Evolutionary conservation across 2,113 vertebrate genomes (phyloP).

Genomic region (Anser cygnoides): DNA sequence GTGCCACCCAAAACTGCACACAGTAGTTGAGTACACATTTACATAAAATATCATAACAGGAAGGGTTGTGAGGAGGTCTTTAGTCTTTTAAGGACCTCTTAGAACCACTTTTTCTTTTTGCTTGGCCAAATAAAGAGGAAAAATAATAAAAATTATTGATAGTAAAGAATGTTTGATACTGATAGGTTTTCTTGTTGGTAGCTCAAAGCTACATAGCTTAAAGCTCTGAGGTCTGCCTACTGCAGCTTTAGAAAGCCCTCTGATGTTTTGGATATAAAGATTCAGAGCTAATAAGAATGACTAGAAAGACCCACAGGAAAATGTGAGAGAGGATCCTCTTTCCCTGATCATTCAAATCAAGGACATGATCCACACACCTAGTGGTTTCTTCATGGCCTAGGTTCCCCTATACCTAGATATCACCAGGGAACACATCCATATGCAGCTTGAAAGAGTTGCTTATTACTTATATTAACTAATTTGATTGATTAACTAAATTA

Average conservation of each 20-base stretch:
- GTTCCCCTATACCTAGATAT: not conserved
- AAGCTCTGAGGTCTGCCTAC: not conserved
- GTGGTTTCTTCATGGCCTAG: not conserved
- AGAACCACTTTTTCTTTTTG: not conserved
- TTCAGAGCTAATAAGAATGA: not conserved
- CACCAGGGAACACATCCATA: not conserved
- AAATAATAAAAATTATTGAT: not conserved
- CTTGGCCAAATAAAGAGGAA: not conserved
- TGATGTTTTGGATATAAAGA: not conserved
- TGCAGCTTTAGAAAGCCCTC: not conserved
- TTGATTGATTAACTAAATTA: not conserved
- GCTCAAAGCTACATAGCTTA: not conserved
- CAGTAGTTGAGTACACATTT: not conserved
- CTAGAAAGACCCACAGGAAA: not conserved
- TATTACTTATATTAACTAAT: not conserved
- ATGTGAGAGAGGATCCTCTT: not conserved
- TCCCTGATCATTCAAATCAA: not conserved
- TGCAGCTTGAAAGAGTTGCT: not conserved
- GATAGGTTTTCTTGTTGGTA: not conserved
- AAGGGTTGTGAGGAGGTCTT: not conserved
- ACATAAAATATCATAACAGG: not conserved
- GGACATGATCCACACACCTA: not conserved
- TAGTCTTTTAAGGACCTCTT: not conserved
- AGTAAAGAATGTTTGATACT: not conserved
- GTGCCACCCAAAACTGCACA: too few species aligned